These are phyloP conservation scores for Panzeria rudis DNA, from an alignment of 2,888 invertebrate species.

Conservation along the genomic window DNA sequence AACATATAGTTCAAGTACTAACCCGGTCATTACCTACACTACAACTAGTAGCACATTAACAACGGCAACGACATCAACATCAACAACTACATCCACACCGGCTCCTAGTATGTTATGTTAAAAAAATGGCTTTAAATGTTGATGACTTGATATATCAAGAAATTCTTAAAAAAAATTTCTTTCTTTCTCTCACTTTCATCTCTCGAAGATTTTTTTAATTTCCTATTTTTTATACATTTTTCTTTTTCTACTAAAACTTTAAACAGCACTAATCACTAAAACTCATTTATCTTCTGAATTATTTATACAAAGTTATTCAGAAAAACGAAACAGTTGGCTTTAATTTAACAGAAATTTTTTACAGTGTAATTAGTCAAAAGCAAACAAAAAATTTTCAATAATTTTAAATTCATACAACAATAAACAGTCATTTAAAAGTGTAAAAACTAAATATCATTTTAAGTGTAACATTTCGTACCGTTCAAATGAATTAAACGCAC, in stretches of 20 bases:
- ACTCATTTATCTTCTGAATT: neutral
- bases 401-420: neutral
- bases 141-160: neutral
- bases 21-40: neutral
- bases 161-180: neutral
- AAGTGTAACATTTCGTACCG: neutral
- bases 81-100: slow-evolving; percentile 57
- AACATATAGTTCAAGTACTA: neutral
- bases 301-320: slow-evolving; percentile 32
- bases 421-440: neutral
- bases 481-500: neutral
- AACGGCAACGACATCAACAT: slow-evolving; percentile 45
- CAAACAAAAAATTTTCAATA: no score
- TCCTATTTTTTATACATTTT: neutral
- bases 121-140: slow-evolving; percentile 34
- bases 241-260: slow-evolving; percentile 29
- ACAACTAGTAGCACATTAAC: slow-evolving; percentile 47
- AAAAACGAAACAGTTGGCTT: slow-evolving; percentile 32
- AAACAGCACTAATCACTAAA: slow-evolving; percentile 14
- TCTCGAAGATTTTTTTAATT: slow-evolving; percentile 41
- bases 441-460: neutral
- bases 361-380: slow-evolving; percentile 51
- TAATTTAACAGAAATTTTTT: slow-evolving; percentile 45
- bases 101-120: slow-evolving; percentile 70
- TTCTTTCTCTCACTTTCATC: slow-evolving; percentile 36